These are phyloP conservation scores for Drosophila punjabiensis DNA, from an alignment of 1,140 invertebrate species.

Conservation along the genomic window DNA sequence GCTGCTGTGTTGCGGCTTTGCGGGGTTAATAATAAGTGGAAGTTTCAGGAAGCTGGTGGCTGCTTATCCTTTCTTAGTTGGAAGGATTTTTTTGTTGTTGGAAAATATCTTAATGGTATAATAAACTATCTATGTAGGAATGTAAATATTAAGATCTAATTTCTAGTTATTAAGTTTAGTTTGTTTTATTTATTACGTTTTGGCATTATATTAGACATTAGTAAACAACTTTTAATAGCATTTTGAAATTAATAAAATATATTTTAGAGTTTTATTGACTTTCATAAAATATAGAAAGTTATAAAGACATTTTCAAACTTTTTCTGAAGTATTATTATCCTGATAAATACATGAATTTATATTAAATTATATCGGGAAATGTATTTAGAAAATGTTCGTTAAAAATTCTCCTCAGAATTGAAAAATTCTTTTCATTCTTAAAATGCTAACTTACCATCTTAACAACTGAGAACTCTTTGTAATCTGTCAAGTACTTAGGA, in stretches of 20 bases:
- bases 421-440: too few species aligned
- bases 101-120: background rate
- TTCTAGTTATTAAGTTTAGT: background rate
- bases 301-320: background rate
- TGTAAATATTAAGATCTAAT: background rate
- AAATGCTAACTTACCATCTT: too few species aligned
- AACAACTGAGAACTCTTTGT: background rate
- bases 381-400: too few species aligned
- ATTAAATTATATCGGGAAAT: too few species aligned
- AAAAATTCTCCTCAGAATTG: too few species aligned
- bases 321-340: too few species aligned
- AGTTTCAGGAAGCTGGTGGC: constrained; percentile 9
- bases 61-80: constrained; percentile 4
- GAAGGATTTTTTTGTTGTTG: background rate
- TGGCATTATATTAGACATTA: background rate
- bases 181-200: background rate
- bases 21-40: constrained; percentile 35
- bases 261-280: too few species aligned
- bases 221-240: background rate
- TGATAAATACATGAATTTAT: too few species aligned
- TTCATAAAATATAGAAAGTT: background rate
- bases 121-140: background rate
- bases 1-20: constrained; percentile 19
- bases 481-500: background rate
- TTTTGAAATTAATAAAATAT: background rate